Evolutionary conservation across 2,888 invertebrate species (phyloP).

Genomic region (Malthinus seriepunctatus): DNA sequence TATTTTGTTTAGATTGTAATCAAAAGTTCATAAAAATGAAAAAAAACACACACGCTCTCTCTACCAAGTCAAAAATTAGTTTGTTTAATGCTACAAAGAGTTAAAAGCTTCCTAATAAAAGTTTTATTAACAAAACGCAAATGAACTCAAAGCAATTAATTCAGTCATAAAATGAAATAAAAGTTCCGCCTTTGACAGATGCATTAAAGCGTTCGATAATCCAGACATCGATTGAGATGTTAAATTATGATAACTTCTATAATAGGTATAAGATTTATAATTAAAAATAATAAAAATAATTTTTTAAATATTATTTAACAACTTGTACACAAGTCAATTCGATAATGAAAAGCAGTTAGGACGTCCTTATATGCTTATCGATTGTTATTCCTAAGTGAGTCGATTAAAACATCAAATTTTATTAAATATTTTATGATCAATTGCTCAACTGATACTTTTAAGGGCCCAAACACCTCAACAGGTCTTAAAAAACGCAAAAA

Average conservation of each 20-base stretch:
- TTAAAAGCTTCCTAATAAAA: constrained; percentile 28
- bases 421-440: no score
- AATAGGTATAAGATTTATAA: constrained; percentile 42
- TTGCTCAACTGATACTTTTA: no score
- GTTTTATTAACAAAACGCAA: constrained; percentile 29
- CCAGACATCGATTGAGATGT: constrained; percentile 46
- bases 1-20: constrained; percentile 14
- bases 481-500: no score
- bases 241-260: constrained; percentile 43
- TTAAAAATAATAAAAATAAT: constrained; percentile 23
- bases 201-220: constrained; percentile 48
- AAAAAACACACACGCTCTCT: constrained; percentile 14
- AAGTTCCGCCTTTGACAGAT: constrained; percentile 47
- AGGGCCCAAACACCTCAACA: no score
- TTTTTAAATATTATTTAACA: no score
- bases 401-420: no score
- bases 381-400: no score
- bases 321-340: no score
- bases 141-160: constrained; percentile 43
- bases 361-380: no score
- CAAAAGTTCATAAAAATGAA: constrained; percentile 18
- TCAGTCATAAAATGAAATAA: constrained; percentile 44
- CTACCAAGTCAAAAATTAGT: constrained; percentile 16
- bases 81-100: constrained; percentile 26
- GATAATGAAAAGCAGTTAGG: no score